Percentiles rank a stretch among this genome's conserved stretches.
Conservation (phyloP, 2,888 invertebrate genomes). For the Agonopterix alstromeriana region DNA sequence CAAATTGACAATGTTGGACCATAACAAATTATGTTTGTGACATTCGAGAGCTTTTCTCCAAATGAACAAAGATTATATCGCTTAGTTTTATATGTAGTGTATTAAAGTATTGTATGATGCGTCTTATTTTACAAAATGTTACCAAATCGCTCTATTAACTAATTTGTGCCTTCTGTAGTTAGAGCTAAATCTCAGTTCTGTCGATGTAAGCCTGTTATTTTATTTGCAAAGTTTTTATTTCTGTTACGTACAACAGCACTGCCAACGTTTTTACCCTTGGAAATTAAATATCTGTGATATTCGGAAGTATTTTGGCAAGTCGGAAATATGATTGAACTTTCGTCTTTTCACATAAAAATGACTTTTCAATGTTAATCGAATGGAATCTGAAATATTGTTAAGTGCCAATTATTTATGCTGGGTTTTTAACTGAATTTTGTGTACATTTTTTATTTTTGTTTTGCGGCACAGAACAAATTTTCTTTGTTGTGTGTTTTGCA, state of each 20-base stretch:
- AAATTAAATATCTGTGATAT: constrained; percentile 58
- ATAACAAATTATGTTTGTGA: constrained; percentile 9
- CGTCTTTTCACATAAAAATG: constrained; percentile 4
- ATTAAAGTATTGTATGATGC: constrained; percentile 13
- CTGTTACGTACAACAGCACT: constrained; percentile 19
- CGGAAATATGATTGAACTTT: constrained; percentile 19
- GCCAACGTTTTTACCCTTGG: constrained; percentile 32
- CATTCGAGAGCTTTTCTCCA: constrained; percentile 6
- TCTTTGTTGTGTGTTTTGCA: constrained; percentile 23
- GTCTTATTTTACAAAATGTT: constrained; percentile 37
- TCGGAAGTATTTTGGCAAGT: constrained; percentile 27
- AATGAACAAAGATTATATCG: constrained; percentile 13
- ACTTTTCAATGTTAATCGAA: constrained; percentile 3
- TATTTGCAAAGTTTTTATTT: constrained; percentile 32
- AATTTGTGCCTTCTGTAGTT: constrained; percentile 25
- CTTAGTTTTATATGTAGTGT: constrained; percentile 10
- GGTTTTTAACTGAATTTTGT: constrained; percentile 48
- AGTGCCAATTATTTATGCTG: constrained; percentile 54
- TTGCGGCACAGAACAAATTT: constrained; percentile 21
- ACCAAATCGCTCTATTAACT: constrained; percentile 44
- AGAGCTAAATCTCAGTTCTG: constrained; percentile 19
- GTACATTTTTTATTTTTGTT: constrained; percentile 46
- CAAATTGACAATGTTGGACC: constrained; percentile 25
- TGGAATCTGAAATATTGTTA: constrained; percentile 30
- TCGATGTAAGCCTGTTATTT: constrained; percentile 16